phyloP scores from a whole-genome alignment of 1,140 invertebrate species.

The Dendrolimus punctatus region DNA sequence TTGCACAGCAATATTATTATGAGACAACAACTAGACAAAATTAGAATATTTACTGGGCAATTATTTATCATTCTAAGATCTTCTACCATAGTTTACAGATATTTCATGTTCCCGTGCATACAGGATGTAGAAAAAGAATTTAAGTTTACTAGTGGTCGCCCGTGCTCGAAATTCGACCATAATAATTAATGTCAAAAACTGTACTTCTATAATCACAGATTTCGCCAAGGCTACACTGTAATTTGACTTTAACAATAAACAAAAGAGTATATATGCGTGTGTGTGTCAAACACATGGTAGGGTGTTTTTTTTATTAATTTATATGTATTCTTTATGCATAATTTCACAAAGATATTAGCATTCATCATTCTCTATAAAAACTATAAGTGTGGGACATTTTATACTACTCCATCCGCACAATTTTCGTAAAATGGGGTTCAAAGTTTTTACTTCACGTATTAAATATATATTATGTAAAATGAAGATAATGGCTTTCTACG shows the following conservation, averaged over 20 bases:
- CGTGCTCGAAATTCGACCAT: background rate
- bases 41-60: background rate
- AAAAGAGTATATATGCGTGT: too few relatives aligned
- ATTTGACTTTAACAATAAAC: too few relatives aligned
- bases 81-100: background rate
- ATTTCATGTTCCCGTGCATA: background rate
- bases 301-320: too few relatives aligned
- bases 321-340: too few relatives aligned
- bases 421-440: background rate
- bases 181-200: too few relatives aligned
- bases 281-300: too few relatives aligned
- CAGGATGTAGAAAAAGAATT: background rate
- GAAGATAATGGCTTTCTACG: conserved; percentile 93
- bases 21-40: background rate
- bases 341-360: too few relatives aligned
- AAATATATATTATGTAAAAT: background rate
- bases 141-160: background rate
- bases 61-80: background rate
- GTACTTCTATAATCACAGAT: too few relatives aligned
- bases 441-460: background rate
- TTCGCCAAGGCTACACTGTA: too few relatives aligned
- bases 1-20: background rate
- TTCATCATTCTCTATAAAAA: too few relatives aligned
- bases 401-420: too few relatives aligned
- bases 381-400: too few relatives aligned